phyloP scores from a whole-genome alignment of 1,140 invertebrate species.

The Colletes latitarsis region DNA sequence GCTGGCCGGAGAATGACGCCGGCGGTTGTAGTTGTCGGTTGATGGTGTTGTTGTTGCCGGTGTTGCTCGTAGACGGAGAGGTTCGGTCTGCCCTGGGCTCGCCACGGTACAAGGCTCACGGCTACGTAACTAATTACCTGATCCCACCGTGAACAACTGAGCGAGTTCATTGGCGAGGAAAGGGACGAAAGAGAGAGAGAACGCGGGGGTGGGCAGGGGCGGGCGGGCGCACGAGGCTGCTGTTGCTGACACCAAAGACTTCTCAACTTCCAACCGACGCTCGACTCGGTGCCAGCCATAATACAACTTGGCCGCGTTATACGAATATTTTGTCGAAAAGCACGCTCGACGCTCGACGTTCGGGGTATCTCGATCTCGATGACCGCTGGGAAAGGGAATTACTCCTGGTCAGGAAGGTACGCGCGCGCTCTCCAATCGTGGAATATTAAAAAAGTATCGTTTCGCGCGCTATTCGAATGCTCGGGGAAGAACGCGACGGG shows the following conservation, averaged over 20 bases:
- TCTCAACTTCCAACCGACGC: constrained; percentile 69
- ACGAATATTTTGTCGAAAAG: constrained; percentile 65
- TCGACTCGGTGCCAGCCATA: constrained; percentile 63
- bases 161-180: constrained; percentile 69
- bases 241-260: constrained; percentile 77
- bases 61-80: constrained; percentile 54
- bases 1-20: constrained; percentile 28
- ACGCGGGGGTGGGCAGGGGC: neutral
- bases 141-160: constrained; percentile 70
- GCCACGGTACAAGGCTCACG: constrained; percentile 64
- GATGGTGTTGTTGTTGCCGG: constrained; percentile 39
- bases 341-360: constrained; percentile 47
- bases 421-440: too few relatives aligned
- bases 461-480: too few relatives aligned
- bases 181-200: constrained; percentile 39
- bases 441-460: too few relatives aligned
- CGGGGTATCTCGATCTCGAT: constrained; percentile 43
- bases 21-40: constrained; percentile 51
- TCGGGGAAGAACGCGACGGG: too few relatives aligned
- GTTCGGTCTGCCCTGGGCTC: constrained; percentile 56
- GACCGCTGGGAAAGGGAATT: constrained; percentile 34
- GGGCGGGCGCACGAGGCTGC: constrained; percentile 35
- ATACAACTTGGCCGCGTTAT: constrained; percentile 67
- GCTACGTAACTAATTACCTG: constrained; percentile 76
- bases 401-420: neutral